These are phyloP conservation scores for Oscheius sp. DNA, from an alignment of 2,888 invertebrate genomes.

Conservation along the genomic window DNA sequence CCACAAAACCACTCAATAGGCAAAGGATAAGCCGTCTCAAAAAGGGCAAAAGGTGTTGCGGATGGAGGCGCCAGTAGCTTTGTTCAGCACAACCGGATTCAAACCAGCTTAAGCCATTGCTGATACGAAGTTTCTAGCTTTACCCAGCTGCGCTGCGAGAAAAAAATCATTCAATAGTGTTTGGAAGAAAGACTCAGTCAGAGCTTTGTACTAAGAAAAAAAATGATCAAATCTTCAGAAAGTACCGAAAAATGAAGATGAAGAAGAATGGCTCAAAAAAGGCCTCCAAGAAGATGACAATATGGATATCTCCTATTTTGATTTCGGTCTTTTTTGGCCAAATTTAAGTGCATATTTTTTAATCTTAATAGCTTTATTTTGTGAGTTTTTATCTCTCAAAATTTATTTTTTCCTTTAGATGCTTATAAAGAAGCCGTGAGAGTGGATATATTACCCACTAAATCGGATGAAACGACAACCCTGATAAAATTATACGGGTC, in stretches of 20 bases:
- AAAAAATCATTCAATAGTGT: background rate
- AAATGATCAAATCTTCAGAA: background rate
- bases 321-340: slow-evolving; percentile 4
- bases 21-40: too few relatives aligned
- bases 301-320: slow-evolving; percentile 10
- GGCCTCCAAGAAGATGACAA: slow-evolving; percentile 12
- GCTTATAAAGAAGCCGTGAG: background rate
- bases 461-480: background rate
- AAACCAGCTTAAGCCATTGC: background rate
- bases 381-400: background rate
- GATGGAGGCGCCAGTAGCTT: background rate
- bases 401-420: too few relatives aligned
- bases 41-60: too few relatives aligned
- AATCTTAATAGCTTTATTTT: background rate
- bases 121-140: background rate
- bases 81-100: slow-evolving; percentile 15
- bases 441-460: background rate
- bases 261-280: background rate
- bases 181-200: background rate
- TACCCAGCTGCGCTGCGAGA: background rate
- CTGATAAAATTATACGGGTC: slow-evolving; percentile 2
- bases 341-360: background rate
- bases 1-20: too few relatives aligned
- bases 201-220: background rate
- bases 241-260: background rate